phyloP scores from a whole-genome alignment of 2,888 invertebrate species.

The Augiades crinisus region DNA sequence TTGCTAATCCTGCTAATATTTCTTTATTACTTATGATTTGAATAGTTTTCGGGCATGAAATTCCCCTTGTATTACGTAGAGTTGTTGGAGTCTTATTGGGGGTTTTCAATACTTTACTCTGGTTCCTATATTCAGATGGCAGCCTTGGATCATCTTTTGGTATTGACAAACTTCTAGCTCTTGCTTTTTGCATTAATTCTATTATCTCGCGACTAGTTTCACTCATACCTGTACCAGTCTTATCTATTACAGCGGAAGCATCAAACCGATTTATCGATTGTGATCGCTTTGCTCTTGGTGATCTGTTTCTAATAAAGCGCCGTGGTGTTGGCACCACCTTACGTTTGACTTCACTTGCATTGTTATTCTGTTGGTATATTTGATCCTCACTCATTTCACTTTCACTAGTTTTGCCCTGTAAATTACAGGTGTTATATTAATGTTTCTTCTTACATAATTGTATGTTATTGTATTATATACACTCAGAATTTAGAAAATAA shows the following conservation, averaged over 20 bases:
- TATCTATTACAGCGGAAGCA: conserved; percentile 53
- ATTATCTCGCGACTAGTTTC: conserved; percentile 74
- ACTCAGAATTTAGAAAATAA: conserved; percentile 33
- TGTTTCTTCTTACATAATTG: conserved; percentile 43
- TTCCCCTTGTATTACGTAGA: conserved; percentile 59
- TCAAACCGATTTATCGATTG: conserved; percentile 79
- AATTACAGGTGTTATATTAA: conserved; percentile 39
- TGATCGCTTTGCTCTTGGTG: conserved; percentile 75
- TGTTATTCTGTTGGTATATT: conserved; percentile 48
- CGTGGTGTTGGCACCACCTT: conserved; percentile 68
- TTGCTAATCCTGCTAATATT: conserved; percentile 73
- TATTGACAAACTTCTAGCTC: conserved; percentile 74
- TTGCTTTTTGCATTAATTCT: conserved; percentile 72
- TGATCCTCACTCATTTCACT: conserved; percentile 81
- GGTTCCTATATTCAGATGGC: conserved; percentile 54
- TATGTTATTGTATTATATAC: conserved; percentile 11
- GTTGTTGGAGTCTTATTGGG: conserved; percentile 74
- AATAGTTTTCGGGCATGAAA: conserved; percentile 78
- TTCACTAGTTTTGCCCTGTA: conserved; percentile 81
- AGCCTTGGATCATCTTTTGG: conserved; percentile 74
- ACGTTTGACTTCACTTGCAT: conserved; percentile 51
- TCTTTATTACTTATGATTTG: conserved; percentile 76
- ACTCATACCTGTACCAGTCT: conserved; percentile 66
- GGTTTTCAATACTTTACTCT: conserved; percentile 75
- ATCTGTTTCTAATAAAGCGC: conserved; percentile 66